Percentiles rank a stretch among this genome's conserved stretches.
Conservation (phyloP, 2,113 vertebrate species). For the Leucopsar rothschildi region DNA sequence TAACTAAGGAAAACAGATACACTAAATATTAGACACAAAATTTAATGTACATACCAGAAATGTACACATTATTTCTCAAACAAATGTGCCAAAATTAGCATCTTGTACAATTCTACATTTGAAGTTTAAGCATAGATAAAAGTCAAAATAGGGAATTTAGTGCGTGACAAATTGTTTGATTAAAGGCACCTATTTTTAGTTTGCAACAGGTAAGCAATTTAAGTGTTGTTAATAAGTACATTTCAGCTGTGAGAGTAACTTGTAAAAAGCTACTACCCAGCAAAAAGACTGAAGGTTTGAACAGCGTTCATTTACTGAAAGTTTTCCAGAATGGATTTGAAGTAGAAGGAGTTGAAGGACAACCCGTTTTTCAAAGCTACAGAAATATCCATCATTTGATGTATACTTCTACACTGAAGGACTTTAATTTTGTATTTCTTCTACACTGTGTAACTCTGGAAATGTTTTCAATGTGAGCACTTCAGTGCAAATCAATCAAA, state of each 20-base stretch:
- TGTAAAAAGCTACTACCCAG: not conserved
- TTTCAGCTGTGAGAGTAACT: not conserved
- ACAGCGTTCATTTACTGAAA: not conserved
- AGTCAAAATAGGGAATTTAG: not conserved
- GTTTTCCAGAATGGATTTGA: not conserved
- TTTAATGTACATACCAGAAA: not conserved
- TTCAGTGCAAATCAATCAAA: not conserved
- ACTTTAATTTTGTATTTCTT: not conserved
- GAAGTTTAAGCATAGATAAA: not conserved
- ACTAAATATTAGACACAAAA: not conserved
- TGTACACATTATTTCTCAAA: not conserved
- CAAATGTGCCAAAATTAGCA: not conserved
- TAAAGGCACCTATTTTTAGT: not conserved
- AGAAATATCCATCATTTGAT: not conserved
- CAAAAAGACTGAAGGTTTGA: not conserved
- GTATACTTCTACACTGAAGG: not conserved
- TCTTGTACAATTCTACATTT: not conserved
- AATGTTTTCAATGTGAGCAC: not conserved
- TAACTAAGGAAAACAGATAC: not conserved
- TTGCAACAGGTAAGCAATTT: not conserved
- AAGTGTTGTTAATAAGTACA: not conserved
- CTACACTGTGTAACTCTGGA: not conserved
- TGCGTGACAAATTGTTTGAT: not conserved
- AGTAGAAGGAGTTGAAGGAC: not conserved
- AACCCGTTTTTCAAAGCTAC: not conserved